Conservation (phyloP, 2,888 invertebrate species). For the Epistrophella euchroma region DNA sequence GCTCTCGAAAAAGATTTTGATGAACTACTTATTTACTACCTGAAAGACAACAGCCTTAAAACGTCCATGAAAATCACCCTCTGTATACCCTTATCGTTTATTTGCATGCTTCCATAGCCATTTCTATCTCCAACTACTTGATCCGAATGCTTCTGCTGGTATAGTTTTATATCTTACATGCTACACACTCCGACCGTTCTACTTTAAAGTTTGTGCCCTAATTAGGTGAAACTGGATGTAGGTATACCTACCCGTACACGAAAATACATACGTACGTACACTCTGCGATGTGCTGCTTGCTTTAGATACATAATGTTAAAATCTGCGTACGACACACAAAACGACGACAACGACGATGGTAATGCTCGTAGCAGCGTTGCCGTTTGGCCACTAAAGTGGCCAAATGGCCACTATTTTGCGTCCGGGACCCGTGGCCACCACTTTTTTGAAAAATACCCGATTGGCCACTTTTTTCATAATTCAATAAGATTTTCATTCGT, state of each 20-base stretch:
- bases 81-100: conserved; percentile 5
- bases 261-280: not conserved
- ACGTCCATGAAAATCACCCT: conserved; percentile 8
- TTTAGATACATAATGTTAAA: conserved; percentile 31
- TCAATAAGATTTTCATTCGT: too few species aligned
- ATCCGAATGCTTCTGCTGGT: conserved; percentile 4
- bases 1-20: too few species aligned
- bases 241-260: not conserved
- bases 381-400: too few species aligned
- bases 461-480: too few species aligned
- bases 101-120: conserved; percentile 13
- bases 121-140: conserved; percentile 11
- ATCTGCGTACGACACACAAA: conserved; percentile 32
- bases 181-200: conserved; percentile 61
- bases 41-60: too few species aligned
- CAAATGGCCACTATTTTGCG: too few species aligned
- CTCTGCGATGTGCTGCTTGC: conserved; percentile 13
- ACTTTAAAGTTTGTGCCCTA: conserved; percentile 72
- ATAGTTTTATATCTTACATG: conserved; percentile 47
- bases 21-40: too few species aligned
- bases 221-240: conserved; percentile 67
- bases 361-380: conserved; percentile 30
- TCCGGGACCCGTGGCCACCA: too few species aligned
- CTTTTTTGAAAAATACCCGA: too few species aligned
- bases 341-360: not conserved